phyloP scores from a whole-genome alignment of 2,113 vertebrate species.

The Anser cygnoides region DNA sequence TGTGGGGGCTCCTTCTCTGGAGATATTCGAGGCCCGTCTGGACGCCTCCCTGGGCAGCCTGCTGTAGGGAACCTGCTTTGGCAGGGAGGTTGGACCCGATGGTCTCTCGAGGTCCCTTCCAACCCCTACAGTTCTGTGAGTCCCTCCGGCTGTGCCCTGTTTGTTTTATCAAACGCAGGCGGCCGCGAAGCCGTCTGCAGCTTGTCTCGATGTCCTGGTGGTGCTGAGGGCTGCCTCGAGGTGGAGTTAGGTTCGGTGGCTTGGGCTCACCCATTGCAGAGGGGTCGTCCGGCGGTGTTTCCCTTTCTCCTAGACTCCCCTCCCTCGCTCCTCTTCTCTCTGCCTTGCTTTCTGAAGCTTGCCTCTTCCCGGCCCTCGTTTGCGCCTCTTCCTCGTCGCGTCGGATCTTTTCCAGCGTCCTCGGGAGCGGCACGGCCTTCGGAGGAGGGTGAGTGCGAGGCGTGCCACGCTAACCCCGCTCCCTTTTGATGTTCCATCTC shows the following conservation, averaged over 20 bases:
- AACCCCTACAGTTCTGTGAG: too few species aligned
- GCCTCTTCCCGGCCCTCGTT: not conserved
- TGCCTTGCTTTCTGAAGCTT: not conserved
- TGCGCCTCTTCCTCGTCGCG: fast-evolving
- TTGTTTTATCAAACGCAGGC: fast-evolving
- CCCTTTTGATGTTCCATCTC: not conserved
- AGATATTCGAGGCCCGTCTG: too few species aligned
- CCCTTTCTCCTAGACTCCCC: not conserved
- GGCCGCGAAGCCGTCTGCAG: not conserved
- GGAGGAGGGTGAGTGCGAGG: not conserved
- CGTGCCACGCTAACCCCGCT: fast-evolving
- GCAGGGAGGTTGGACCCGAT: too few species aligned
- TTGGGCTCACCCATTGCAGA: fast-evolving
- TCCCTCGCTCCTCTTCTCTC: not conserved
- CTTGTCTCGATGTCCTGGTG: not conserved
- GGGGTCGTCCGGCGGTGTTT: fast-evolving
- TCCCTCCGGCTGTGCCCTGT: fast-evolving
- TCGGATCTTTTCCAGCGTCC: not conserved
- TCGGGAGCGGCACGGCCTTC: not conserved
- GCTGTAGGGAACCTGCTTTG: too few species aligned
- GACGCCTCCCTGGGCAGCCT: too few species aligned
- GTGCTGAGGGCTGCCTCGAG: not conserved
- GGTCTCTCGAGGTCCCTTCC: too few species aligned
- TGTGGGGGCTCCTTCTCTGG: too few species aligned
- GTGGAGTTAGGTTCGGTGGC: not conserved